Evolutionary conservation across 2,797 vertebrate species (phyloP).

Genomic region (Pteropus rufus): DNA sequence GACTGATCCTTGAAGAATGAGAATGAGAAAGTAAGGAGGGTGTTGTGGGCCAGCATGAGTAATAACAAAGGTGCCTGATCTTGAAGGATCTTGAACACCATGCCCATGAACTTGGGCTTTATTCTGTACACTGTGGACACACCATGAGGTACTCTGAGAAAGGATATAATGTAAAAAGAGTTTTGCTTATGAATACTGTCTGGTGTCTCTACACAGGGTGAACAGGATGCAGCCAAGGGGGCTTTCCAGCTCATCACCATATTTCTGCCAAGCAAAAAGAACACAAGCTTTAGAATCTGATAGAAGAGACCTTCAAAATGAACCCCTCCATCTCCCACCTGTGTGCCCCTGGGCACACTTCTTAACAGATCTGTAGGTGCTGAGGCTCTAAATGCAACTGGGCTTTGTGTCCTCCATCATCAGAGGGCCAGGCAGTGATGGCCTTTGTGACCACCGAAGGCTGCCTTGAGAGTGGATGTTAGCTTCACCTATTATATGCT

Average conservation of each 20-base stretch:
- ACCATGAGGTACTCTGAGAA: not conserved
- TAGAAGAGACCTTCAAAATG: not conserved
- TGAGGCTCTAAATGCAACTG: not conserved
- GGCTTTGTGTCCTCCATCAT: not conserved
- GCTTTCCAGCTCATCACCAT: not conserved
- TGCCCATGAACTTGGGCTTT: not conserved
- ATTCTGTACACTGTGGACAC: not conserved
- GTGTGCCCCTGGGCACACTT: not conserved
- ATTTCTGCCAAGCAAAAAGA: not conserved
- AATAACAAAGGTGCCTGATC: not conserved
- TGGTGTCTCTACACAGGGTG: not conserved
- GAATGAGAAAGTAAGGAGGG: not conserved
- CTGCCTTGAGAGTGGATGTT: not conserved
- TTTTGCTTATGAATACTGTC: not conserved
- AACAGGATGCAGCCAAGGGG: not conserved
- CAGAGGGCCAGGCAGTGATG: not conserved
- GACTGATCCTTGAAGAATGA: not conserved
- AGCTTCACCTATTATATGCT: not conserved
- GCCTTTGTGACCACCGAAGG: not conserved
- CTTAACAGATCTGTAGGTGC: not conserved
- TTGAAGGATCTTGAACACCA: not conserved
- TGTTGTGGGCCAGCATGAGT: not conserved
- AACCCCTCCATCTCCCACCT: not conserved
- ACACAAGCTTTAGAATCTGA: not conserved
- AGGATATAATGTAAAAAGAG: not conserved